phyloP scores from a whole-genome alignment of 1,140 invertebrate species.

The Atta texana region DNA sequence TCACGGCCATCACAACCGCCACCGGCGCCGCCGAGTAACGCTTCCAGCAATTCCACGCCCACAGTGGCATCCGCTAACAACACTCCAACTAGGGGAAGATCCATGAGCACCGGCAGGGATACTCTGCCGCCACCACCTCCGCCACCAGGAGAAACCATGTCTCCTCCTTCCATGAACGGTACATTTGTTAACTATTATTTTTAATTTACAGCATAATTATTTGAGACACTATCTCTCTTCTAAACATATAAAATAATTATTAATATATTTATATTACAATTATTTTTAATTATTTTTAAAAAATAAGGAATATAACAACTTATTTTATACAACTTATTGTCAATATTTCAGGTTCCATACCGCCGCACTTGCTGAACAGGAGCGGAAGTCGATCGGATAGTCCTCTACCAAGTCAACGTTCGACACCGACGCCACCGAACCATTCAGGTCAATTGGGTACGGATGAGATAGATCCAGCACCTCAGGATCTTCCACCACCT shows the following conservation, averaged over 20 bases:
- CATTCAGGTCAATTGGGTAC: conserved; percentile 79
- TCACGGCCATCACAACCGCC: conserved; percentile 94
- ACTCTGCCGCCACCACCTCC: conserved; percentile 95
- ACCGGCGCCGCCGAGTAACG: conserved; percentile 92
- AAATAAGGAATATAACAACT: neutral
- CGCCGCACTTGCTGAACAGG: conserved; percentile 83
- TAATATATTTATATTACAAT: neutral
- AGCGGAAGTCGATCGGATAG: conserved; percentile 85
- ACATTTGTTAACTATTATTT: conserved; percentile 17
- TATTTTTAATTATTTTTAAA: conserved; percentile 2
- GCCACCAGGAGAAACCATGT: conserved; percentile 89
- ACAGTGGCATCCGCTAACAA: conserved; percentile 89
- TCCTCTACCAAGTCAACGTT: conserved; percentile 86
- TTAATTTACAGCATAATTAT: neutral
- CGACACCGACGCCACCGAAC: conserved; percentile 87
- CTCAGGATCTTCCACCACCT: conserved; percentile 85
- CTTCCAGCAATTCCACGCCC: conserved; percentile 90
- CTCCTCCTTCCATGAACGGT: conserved; percentile 86
- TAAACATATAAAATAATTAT: neutral
- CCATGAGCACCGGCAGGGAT: conserved; percentile 90
- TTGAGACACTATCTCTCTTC: neutral
- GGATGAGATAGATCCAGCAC: conserved; percentile 83
- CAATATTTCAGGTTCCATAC: conserved; percentile 85
- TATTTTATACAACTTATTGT: conserved; percentile 30
- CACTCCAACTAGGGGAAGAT: conserved; percentile 90